Percentiles rank a stretch among this genome's conserved stretches.
Evolutionary conservation across 2,113 vertebrate species (phyloP).

Genomic region (Rhinolophus sinicus): DNA sequence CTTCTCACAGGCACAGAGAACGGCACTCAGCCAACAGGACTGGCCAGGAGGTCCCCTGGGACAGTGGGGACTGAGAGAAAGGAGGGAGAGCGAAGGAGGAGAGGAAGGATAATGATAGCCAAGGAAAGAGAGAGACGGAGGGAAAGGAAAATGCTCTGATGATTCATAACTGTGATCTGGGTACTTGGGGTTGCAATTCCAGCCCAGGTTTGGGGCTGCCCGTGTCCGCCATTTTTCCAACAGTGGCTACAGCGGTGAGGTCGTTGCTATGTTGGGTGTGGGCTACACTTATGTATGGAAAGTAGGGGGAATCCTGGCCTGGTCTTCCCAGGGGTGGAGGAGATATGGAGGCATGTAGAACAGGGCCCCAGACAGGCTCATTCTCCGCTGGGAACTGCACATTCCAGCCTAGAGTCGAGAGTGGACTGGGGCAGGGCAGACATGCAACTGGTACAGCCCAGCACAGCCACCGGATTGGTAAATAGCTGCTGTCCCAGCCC

Average conservation of each 20-base stretch:
- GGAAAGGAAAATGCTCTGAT: not conserved
- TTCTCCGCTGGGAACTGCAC: not conserved
- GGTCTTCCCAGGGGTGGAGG: not conserved
- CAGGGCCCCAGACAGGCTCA: not conserved
- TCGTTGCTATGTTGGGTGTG: not conserved
- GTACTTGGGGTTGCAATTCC: not conserved
- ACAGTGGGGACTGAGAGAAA: not conserved
- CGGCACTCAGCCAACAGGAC: not conserved
- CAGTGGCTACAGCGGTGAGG: not conserved
- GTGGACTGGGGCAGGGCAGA: not conserved
- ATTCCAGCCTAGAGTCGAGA: conserved; percentile 27
- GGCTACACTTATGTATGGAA: not conserved
- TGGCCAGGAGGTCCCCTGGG: not conserved
- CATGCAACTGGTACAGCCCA: not conserved
- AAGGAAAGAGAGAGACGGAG: not conserved
- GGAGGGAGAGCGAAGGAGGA: not conserved
- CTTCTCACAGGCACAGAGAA: not conserved
- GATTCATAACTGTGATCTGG: not conserved
- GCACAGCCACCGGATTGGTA: not conserved
- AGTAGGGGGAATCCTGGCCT: not conserved
- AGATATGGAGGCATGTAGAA: not conserved
- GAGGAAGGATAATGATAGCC: too few species aligned
- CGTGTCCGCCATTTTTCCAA: not conserved
- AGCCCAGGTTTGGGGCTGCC: not conserved
- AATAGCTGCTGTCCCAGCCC: not conserved